Evolutionary conservation across 2,797 vertebrate species (phyloP).

Genomic region (Limnodromus scolopaceus): DNA sequence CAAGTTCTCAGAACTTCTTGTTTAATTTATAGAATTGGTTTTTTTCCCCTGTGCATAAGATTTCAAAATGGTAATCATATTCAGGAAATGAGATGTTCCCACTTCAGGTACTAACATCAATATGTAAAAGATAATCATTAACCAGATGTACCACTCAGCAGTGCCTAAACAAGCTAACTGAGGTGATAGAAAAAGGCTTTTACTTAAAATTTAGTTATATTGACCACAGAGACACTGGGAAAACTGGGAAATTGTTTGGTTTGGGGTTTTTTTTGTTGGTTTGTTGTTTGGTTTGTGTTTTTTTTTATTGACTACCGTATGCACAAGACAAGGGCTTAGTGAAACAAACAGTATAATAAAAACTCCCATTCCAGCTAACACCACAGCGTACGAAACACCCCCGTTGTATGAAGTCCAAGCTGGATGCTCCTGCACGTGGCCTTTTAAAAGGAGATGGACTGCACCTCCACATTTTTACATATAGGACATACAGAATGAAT

Average conservation of each 20-base stretch:
- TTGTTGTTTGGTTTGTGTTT: too few relatives aligned
- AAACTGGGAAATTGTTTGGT: neutral
- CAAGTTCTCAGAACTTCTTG: slow-evolving; percentile 91
- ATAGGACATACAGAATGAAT: neutral
- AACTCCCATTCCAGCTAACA: neutral
- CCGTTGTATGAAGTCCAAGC: neutral
- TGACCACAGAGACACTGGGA: slow-evolving; percentile 9
- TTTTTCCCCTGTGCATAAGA: slow-evolving; percentile 82
- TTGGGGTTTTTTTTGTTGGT: neutral
- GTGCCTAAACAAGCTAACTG: slow-evolving; percentile 73
- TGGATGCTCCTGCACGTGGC: neutral
- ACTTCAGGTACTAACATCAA: slow-evolving; percentile 81
- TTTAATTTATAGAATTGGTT: slow-evolving; percentile 88
- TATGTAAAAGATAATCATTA: slow-evolving; percentile 82
- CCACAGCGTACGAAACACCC: neutral
- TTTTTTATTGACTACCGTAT: neutral
- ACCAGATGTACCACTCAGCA: slow-evolving; percentile 71
- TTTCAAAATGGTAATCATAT: slow-evolving; percentile 81
- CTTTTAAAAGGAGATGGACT: neutral
- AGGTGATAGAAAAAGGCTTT: slow-evolving; percentile 67
- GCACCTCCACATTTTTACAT: neutral
- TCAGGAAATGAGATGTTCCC: slow-evolving; percentile 78
- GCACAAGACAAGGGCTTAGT: neutral
- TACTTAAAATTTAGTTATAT: slow-evolving; percentile 54
- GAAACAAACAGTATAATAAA: slow-evolving; percentile 8